A percentile compares a stretch with the other conserved stretches of the same genome.
Conservation (phyloP, 2,113 vertebrate species). For the Ptilonorhynchus violaceus region DNA sequence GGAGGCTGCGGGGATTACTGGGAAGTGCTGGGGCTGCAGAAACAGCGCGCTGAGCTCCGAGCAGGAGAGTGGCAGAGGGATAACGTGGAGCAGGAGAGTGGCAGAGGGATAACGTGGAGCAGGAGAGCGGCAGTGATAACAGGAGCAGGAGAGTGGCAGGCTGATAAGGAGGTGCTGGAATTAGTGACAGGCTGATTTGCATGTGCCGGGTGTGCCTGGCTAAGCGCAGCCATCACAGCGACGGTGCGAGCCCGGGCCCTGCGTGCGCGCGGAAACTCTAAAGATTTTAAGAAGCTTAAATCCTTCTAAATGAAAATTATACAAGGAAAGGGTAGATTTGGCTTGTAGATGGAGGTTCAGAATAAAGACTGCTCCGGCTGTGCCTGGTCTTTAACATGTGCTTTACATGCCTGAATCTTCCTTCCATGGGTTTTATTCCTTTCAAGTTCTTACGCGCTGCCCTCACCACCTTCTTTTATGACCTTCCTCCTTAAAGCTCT, state of each 20-base stretch:
- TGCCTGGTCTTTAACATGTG: conserved; percentile 45
- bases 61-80: conserved; percentile 8
- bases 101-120: background rate
- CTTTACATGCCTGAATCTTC: conserved; percentile 56
- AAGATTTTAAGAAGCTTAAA: conserved; percentile 69
- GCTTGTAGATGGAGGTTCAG: conserved; percentile 60
- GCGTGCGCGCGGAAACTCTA: background rate
- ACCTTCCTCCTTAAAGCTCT: conserved; percentile 33
- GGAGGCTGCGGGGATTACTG: background rate
- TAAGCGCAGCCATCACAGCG: background rate
- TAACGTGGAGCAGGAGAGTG: background rate
- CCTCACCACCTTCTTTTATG: conserved; percentile 22
- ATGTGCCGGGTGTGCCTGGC: background rate
- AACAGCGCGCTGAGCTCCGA: background rate
- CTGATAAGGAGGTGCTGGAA: conserved; percentile 38
- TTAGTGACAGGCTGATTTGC: conserved; percentile 54
- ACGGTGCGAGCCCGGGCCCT: background rate
- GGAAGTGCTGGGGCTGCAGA: conserved; percentile 19
- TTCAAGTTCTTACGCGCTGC: conserved; percentile 23
- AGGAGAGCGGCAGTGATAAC: background rate
- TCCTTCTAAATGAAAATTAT: conserved; percentile 69
- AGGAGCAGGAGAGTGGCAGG: background rate
- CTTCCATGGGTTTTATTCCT: conserved; percentile 54
- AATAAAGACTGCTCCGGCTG: conserved; percentile 40
- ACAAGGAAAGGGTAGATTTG: conserved; percentile 63